Evolutionary conservation across 2,797 vertebrate genomes (phyloP).

Genomic region (Pseudomugil tenellus): DNA sequence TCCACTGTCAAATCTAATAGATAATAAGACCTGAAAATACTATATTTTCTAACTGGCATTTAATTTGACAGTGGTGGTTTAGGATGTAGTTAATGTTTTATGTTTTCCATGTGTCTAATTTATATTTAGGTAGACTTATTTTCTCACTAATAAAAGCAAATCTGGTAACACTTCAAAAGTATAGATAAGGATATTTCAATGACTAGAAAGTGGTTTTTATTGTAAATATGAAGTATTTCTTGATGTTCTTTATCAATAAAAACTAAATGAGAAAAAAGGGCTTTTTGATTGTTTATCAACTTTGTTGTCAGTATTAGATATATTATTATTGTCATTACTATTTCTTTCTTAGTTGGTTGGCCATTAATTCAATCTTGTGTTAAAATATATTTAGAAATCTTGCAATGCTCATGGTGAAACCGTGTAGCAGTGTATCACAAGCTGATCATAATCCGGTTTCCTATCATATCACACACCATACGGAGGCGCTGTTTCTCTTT

Average conservation of each 20-base stretch:
- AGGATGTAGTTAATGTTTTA: constrained; percentile 29
- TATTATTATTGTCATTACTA: too few species aligned
- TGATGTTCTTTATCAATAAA: constrained; percentile 71
- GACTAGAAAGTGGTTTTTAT: constrained; percentile 27
- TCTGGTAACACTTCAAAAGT: constrained; percentile 37
- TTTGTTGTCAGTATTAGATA: neutral
- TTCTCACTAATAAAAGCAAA: constrained; percentile 48
- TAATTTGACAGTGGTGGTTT: constrained; percentile 42
- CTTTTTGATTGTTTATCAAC: neutral
- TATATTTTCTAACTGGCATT: constrained; percentile 41
- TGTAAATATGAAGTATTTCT: constrained; percentile 70
- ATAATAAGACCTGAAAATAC: constrained; percentile 36
- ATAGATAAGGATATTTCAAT: constrained; percentile 31
- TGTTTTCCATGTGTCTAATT: constrained; percentile 46
- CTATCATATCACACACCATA: neutral
- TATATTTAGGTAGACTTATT: constrained; percentile 54
- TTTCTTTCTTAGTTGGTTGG: too few species aligned
- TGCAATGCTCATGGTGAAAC: neutral
- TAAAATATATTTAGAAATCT: neutral
- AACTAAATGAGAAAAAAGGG: constrained; percentile 15
- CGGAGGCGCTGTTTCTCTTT: constrained; percentile 40
- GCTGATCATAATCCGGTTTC: neutral
- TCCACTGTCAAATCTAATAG: constrained; percentile 43
- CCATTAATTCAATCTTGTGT: too few species aligned
- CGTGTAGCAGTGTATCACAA: neutral